Base-by-base conservation (phyloP, 2,797 vertebrate species). In the Argyrosomus regius region DNA sequence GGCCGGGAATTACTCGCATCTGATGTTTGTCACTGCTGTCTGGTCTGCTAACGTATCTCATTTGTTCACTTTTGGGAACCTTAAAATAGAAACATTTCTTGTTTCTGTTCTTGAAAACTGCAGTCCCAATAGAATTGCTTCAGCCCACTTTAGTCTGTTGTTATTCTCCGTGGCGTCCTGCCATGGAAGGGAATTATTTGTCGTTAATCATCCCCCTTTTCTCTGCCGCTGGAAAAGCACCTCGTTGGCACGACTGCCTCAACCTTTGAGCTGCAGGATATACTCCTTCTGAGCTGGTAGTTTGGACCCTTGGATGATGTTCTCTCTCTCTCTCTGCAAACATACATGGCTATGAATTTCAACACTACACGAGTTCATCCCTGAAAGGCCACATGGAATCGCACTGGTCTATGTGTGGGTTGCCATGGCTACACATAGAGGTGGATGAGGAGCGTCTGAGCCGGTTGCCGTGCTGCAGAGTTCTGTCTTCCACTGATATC, bases 381-480 rank as follows among this genome's bases (percentile, higher is more conserved):
- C 84, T 72, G 59, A 90, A 90, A 91, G 89, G 92, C 87, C 89
- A 86, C 80, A 68, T 68, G 77, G 57, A 82, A 83, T 82, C 80
- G 59, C 20, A 84, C 82, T 39, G 74, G 87, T 65, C 81, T 79
- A 61, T 78, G 89, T 83, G 87, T 77, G 79, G 75, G 93, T 94
- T 94, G 85, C 91, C 91, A 94, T 94, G 90, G 92, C 87, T 87
- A 94, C 93, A 45, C 79, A 72, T 45, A 20, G 83, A 89, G 81
- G 76, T 80, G 80, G 87, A 80, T 78, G 76, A 84, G 68, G 81
- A 90, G 89, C 75, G 53, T 84, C 75, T 77, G 77, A 83, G 81
- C 73, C 28, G 68, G 83, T 71, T 81, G 88, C 79, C 28, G 72
- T 79, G 87, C 88, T 81, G 90, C 88, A 89, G 90, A 92, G 72